Percentiles rank a stretch among this genome's conserved stretches.
Conservation (phyloP, 2,113 vertebrate species). For the Miniopterus natalensis region DNA sequence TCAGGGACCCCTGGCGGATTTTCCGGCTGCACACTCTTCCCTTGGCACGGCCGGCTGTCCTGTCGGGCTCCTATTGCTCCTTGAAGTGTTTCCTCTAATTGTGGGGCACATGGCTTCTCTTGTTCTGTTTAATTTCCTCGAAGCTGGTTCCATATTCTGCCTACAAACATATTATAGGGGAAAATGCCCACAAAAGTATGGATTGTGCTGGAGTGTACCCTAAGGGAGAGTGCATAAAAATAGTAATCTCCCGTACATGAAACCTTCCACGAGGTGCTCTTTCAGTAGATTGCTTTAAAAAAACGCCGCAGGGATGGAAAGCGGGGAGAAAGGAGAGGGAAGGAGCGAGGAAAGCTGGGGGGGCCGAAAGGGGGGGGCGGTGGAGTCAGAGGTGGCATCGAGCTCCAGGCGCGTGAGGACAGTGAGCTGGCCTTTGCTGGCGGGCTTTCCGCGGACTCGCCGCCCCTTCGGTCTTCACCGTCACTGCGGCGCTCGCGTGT, state of each 20-base stretch:
- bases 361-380: too few species aligned
- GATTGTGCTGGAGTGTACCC: conserved; percentile 85
- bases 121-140: conserved; percentile 88
- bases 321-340: accelerated
- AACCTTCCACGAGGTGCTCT: conserved; percentile 71
- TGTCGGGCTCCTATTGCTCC: conserved; percentile 93
- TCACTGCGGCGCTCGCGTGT: accelerated
- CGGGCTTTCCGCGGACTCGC: not conserved
- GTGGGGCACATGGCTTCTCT: conserved; percentile 90
- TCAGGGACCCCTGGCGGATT: conserved; percentile 91
- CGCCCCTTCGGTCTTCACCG: not conserved
- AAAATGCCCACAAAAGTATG: conserved; percentile 83
- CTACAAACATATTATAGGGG: conserved; percentile 79
- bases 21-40: conserved; percentile 92
- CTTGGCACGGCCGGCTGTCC: conserved; percentile 89
- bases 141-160: conserved; percentile 83
- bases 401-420: accelerated
- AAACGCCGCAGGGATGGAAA: not conserved
- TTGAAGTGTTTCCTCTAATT: conserved; percentile 93
- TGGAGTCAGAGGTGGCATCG: accelerated
- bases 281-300: conserved; percentile 44
- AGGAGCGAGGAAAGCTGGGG: too few species aligned
- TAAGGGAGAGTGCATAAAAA: conserved; percentile 83
- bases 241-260: conserved; percentile 85
- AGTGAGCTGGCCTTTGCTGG: accelerated